A percentile compares a stretch with the other conserved stretches of the same genome.
Evolutionary conservation across 2,113 vertebrate species (phyloP).

Genomic region (Planiliza haematocheilus): DNA sequence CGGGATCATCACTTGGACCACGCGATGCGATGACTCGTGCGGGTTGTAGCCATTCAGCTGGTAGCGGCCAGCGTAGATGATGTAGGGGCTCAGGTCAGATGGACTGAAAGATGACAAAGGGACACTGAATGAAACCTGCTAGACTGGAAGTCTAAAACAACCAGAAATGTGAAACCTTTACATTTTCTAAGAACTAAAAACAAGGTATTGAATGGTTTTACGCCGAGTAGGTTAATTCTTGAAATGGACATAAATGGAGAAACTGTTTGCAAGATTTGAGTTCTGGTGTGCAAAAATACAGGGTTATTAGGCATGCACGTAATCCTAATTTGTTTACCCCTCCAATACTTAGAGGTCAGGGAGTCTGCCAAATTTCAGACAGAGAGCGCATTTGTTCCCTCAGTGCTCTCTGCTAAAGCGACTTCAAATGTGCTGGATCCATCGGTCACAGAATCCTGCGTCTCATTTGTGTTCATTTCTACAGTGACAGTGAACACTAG

Average conservation of each 20-base stretch:
- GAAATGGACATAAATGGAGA: not conserved
- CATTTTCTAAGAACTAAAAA: not conserved
- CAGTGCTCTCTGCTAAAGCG: no score
- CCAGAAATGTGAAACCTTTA: conserved; percentile 24
- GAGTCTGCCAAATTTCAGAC: no score
- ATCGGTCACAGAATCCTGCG: no score
- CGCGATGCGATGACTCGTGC: not conserved
- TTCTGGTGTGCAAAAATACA: no score
- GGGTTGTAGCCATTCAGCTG: conserved; percentile 60
- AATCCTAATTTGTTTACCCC: no score
- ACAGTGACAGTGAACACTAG: no score
- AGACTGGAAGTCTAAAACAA: not conserved
- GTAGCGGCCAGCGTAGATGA: conserved; percentile 79
- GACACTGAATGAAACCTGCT: not conserved
- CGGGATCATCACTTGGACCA: conserved; percentile 76
- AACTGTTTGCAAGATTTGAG: not conserved
- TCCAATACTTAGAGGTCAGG: no score
- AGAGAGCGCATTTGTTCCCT: no score
- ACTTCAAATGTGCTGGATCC: no score
- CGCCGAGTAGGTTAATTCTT: not conserved
- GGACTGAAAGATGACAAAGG: conserved; percentile 54
- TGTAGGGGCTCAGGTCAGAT: conserved; percentile 46
- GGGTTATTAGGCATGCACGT: no score
- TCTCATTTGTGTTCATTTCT: no score
- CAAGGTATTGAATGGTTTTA: not conserved